Evolutionary conservation across 2,888 invertebrate genomes (phyloP).

Genomic region (Diplazon laetatorius): DNA sequence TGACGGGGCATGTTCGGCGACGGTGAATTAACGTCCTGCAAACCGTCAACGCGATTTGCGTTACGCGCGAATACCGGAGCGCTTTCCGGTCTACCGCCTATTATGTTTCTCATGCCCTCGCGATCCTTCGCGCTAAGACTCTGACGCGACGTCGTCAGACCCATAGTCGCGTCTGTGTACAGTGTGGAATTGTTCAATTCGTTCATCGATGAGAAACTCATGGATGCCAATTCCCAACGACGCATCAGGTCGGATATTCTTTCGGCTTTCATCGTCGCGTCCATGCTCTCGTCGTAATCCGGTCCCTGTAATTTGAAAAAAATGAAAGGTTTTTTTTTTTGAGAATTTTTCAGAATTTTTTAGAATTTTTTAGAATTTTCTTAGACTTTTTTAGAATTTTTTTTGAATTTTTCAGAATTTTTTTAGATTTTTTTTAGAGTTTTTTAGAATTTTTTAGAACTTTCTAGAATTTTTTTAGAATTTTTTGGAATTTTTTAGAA

Average conservation of each 20-base stretch:
- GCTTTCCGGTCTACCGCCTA: constrained; percentile 79
- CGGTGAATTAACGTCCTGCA: constrained; percentile 74
- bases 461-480: no score
- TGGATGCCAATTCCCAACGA: constrained; percentile 90
- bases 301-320: constrained; percentile 86
- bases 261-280: constrained; percentile 87
- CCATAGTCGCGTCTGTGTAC: constrained; percentile 58
- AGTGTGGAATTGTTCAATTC: constrained; percentile 68
- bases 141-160: constrained; percentile 68
- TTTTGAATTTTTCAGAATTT: no score
- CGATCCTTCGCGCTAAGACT: constrained; percentile 76
- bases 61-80: constrained; percentile 77
- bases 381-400: no score
- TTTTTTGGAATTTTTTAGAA: no score
- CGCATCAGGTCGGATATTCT: constrained; percentile 87
- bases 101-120: constrained; percentile 79
- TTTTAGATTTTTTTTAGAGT: no score
- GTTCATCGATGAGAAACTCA: constrained; percentile 79
- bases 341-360: no score
- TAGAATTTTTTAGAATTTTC: no score
- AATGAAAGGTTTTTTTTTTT: no score
- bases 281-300: constrained; percentile 90
- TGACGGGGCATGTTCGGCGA: constrained; percentile 79
- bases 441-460: no score
- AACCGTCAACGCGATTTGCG: constrained; percentile 78